Conservation (phyloP, 2,797 vertebrate species). For the Natrix natrix region DNA sequence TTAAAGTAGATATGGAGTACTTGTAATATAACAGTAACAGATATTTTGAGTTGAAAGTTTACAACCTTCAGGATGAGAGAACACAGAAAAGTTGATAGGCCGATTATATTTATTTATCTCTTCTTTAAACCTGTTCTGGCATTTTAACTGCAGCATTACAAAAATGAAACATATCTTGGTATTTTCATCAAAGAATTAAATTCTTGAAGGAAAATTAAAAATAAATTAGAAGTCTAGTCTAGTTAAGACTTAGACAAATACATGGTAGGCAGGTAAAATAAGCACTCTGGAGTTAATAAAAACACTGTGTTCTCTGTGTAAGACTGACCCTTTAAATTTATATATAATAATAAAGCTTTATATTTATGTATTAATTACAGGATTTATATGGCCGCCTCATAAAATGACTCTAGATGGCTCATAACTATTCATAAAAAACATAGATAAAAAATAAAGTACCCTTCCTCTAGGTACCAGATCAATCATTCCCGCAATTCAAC, state of each 20-base stretch:
- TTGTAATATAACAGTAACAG: background rate
- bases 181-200: background rate
- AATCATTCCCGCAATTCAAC: background rate
- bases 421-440: background rate
- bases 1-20: background rate
- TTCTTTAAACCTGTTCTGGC: constrained; percentile 43
- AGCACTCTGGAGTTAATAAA: background rate
- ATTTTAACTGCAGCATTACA: constrained; percentile 48
- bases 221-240: background rate
- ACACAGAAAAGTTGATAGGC: background rate
- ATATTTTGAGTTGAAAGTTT: background rate
- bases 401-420: background rate
- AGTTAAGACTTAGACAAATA: background rate
- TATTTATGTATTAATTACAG: background rate
- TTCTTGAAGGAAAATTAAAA: background rate
- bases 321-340: background rate
- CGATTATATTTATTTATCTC: background rate
- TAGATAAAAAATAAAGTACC: background rate
- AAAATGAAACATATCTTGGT: constrained; percentile 44
- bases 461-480: background rate
- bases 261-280: background rate
- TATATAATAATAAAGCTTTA: background rate
- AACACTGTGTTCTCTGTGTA: background rate
- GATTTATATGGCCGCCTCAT: background rate
- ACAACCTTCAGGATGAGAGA: background rate